Evolutionary conservation across 2,888 invertebrate genomes (phyloP), one percentile per base, ranked within the genome.

Genomic region (Hydrotaea diabolus): DNA sequence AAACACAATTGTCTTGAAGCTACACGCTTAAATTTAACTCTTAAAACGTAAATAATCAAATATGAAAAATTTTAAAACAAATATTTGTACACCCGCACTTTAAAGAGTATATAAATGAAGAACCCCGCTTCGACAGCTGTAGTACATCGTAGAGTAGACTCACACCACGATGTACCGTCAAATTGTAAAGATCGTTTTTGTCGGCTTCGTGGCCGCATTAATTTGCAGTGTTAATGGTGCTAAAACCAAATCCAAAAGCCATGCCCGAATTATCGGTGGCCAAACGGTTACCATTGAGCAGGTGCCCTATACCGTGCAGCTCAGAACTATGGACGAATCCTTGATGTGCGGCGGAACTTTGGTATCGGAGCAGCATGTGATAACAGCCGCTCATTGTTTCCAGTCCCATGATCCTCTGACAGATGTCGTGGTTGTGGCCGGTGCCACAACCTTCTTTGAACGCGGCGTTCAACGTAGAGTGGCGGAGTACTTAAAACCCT

Each of bases 301-400:
- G 15, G 64, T 31, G 4, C 36, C 64, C 7, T 36, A 64, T 36
- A 64, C 17, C 1, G 36, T 64, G n/a, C 64, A 64, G 13, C 13
- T 64, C 4, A 64, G 64, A 17, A 17, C 36, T 17, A 5, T 8
- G 15, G n/a, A 31, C 4, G 19, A 36, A 5, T 0, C 0, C 8
- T 36, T 36, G n/a, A 17, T 64, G 36, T 64, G 64, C n/a, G 36
- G 64, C 15, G 64, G 64, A n/a, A 36, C 36, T 2, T 36, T 64
- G 39, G 39, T 64, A 4, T 31, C 64, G 9, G n/a, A 36, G 2
- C 8, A 64, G 36, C 36, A 36, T 36, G 39, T 64, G 17, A 17
- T 64, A 17, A 64, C 64, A 0, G 64, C 64, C 0, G 64, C 64
- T 7, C 64, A 64, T 64, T 64, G 64, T 39, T 64, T 64, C 31